Evolutionary conservation across 2,113 vertebrate species (phyloP).

Genomic region (Paradoxurus hermaphroditus): DNA sequence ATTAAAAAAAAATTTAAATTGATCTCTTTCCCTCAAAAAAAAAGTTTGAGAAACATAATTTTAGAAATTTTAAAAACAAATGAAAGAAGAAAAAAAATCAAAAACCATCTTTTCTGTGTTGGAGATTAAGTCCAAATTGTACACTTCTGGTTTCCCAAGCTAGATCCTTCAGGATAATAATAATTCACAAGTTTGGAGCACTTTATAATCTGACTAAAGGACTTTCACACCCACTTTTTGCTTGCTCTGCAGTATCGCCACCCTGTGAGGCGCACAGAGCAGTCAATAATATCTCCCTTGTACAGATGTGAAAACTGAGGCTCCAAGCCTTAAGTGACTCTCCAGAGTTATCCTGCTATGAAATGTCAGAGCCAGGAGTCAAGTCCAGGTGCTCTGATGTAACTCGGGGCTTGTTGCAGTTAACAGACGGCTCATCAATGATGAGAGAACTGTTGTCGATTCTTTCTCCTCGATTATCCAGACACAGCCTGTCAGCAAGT

Average conservation of each 20-base stretch:
- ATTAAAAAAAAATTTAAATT: no score
- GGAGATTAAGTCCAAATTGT: not conserved
- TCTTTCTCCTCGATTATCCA: not conserved
- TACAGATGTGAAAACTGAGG: not conserved
- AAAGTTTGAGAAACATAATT: not conserved
- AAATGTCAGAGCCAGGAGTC: not conserved
- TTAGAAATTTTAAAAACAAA: not conserved
- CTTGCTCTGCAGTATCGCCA: not conserved
- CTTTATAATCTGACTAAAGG: not conserved
- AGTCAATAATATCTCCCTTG: not conserved
- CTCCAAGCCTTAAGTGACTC: not conserved
- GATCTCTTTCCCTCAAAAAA: no score
- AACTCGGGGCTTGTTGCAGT: not conserved
- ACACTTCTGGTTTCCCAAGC: not conserved
- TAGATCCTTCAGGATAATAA: not conserved
- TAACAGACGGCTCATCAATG: not conserved
- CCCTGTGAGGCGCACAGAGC: not conserved
- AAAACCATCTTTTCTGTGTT: not conserved
- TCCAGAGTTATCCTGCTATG: no score
- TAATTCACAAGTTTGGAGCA: not conserved
- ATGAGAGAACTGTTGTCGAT: not conserved
- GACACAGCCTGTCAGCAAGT: not conserved
- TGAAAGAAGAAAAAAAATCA: not conserved
- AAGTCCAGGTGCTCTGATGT: not conserved
- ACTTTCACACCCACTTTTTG: no score